Percentiles rank a stretch among this genome's conserved stretches.
Evolutionary conservation across 2,113 vertebrate genomes (phyloP).

Genomic region (Probosciger aterrimus): DNA sequence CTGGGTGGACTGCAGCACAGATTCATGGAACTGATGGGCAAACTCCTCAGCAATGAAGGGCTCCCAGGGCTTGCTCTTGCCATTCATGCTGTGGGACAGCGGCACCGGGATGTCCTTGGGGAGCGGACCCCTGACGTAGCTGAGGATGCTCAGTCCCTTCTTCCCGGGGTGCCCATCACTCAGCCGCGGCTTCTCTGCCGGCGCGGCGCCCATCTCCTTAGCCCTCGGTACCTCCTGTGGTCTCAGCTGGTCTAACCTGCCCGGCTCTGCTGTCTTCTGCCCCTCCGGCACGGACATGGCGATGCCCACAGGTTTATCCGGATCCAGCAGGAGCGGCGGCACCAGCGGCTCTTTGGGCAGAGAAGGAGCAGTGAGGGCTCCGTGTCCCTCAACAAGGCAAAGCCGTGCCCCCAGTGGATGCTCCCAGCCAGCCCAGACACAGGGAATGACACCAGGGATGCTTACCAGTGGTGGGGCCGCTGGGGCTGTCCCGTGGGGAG

Average conservation of each 20-base stretch:
- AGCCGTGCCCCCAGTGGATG: neutral
- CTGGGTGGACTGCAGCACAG: constrained; percentile 97
- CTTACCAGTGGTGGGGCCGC: constrained; percentile 78
- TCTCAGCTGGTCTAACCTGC: constrained; percentile 77
- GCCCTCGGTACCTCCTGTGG: constrained; percentile 76
- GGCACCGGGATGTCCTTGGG: constrained; percentile 84
- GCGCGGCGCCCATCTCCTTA: constrained; percentile 70
- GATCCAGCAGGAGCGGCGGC: constrained; percentile 72
- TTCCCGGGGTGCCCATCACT: constrained; percentile 77
- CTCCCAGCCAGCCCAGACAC: rapidly evolving
- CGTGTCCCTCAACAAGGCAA: rapidly evolving
- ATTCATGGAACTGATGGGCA: constrained; percentile 98
- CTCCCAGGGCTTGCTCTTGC: constrained; percentile 93
- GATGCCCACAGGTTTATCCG: constrained; percentile 75
- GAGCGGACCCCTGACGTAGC: constrained; percentile 81
- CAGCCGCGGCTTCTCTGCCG: constrained; percentile 78
- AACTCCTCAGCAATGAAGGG: constrained; percentile 94
- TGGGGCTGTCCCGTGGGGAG: constrained; percentile 84
- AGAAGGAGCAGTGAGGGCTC: neutral
- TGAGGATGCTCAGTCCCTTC: constrained; percentile 87
- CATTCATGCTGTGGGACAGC: constrained; percentile 82
- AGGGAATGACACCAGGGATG: rapidly evolving
- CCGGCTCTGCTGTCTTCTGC: constrained; percentile 59
- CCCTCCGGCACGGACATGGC: constrained; percentile 73
- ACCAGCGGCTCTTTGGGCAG: constrained; percentile 58